These are phyloP conservation scores for Protaetia brevitarsis DNA, from an alignment of 1,140 invertebrate genomes.

Conservation along the genomic window DNA sequence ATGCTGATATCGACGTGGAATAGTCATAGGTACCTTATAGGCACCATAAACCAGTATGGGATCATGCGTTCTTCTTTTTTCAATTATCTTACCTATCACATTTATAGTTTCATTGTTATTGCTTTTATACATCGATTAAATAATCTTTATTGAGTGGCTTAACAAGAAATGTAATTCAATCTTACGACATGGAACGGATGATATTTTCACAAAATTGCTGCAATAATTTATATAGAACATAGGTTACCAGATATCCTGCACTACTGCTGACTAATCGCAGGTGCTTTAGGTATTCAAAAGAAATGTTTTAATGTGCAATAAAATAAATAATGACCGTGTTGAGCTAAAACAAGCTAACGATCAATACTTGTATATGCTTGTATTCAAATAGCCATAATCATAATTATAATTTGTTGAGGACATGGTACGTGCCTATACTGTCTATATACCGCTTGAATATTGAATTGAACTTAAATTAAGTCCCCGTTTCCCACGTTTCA, in stretches of 20 bases:
- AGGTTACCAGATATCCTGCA: too few relatives aligned
- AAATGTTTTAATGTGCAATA: background rate
- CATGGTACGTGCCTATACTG: background rate
- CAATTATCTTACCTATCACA: background rate
- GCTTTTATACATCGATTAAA: background rate
- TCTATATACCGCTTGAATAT: too few relatives aligned
- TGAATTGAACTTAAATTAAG: too few relatives aligned
- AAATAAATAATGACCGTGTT: slow-evolving; percentile 3
- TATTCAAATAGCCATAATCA: background rate
- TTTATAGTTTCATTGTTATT: background rate
- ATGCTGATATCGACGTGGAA: too few relatives aligned
- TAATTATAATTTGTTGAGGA: background rate
- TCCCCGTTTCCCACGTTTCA: too few relatives aligned
- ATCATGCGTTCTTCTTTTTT: background rate
- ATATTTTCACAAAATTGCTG: background rate
- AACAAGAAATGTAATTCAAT: background rate
- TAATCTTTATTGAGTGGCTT: background rate
- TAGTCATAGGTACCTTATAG: too few relatives aligned
- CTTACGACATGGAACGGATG: background rate
- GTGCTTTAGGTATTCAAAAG: background rate
- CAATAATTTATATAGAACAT: background rate
- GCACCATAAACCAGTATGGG: too few relatives aligned
- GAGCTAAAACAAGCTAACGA: background rate
- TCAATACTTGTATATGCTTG: background rate
- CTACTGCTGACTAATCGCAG: too few relatives aligned